Base-by-base conservation (phyloP, 2,797 vertebrate genomes). In the Gymnocypris eckloni region DNA sequence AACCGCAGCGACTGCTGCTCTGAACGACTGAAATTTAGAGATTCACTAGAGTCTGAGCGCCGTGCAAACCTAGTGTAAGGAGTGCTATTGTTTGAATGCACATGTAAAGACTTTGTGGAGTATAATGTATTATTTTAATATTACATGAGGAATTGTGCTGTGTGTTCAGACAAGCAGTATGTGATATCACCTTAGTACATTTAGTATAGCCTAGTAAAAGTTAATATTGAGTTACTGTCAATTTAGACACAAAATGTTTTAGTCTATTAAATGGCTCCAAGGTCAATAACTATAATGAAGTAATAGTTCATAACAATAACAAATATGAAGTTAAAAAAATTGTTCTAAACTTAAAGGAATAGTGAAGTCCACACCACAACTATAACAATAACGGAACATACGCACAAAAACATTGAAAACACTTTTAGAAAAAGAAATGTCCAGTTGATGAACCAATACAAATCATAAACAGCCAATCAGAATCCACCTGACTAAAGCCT, bases 41-140 rank as follows among this genome's bases (percentile, higher is more conserved):
- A 81, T 72, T 59, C 67, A 43, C 33, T 37, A 2, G 13, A 41
- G 15, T 71, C 67, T 28, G 80, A 82, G 67, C 50, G 80, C 50
- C 69, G 6, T 5, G n/a, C 39, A 82, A 72, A 82, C 39, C 45
- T 64, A 4, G 73, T 76, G 50, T 54, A 76, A 76, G 73, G 5
- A 22, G 18, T 76, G 33, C 5, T 76, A 11, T 54, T 54, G 20
- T 52, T 64, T 37, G 28, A 10, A 52, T 52, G 7, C n/a, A 73
- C 25, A 3, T 54, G 13, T 81, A 41, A 25, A 22, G 41, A 16
- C n/a, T 25, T 48, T 72, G 22, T 8, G 45, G n/a, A 15, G 22
- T 4, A 22, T 22, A 43, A 70, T 70, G 4, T 12, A 11, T 61
- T 13, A 8, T n/a, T 13, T 48, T 25, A 71, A 8, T 25, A 25